Conservation (phyloP, 2,888 invertebrate species). For the Siphlonurus alternatus region DNA sequence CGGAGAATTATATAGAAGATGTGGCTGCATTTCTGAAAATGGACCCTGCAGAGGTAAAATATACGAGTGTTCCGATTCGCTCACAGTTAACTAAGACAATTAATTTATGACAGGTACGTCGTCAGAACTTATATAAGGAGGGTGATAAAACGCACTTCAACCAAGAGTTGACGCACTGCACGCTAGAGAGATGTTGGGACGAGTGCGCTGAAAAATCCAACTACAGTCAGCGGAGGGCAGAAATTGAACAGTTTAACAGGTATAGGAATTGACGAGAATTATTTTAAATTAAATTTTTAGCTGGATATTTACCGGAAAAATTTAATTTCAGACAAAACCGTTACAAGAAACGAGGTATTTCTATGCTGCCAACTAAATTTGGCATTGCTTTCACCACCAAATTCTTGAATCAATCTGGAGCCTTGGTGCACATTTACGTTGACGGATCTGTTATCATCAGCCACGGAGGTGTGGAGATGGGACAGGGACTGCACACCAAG, state of each 20-base stretch:
- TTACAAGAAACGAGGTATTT: constrained; percentile 29
- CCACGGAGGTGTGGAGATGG: constrained; percentile 36
- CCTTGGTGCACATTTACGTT: constrained; percentile 30
- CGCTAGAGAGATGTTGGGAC: constrained; percentile 55
- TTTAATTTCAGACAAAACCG: constrained; percentile 19
- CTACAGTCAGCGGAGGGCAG: constrained; percentile 36
- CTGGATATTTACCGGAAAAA: background rate
- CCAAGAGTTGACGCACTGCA: constrained; percentile 54
- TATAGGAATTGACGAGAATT: constrained; percentile 22
- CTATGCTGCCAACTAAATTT: constrained; percentile 24
- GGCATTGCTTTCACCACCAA: constrained; percentile 23
- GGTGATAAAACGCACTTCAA: constrained; percentile 64
- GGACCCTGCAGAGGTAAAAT: constrained; percentile 42
- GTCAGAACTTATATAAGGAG: constrained; percentile 62
- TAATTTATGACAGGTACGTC: constrained; percentile 27
- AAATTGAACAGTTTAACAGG: constrained; percentile 55
- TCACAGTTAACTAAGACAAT: constrained; percentile 3
- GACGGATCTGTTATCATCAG: constrained; percentile 28
- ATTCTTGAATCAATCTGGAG: constrained; percentile 28
- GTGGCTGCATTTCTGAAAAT: constrained; percentile 52
- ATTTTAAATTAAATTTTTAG: background rate
- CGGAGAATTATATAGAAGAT: constrained; percentile 59
- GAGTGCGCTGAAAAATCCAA: constrained; percentile 55
- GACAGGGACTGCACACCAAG: constrained; percentile 37
- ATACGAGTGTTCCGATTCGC: background rate